phyloP scores from a whole-genome alignment of 1,140 invertebrate species.

The Drosophila navojoa region DNA sequence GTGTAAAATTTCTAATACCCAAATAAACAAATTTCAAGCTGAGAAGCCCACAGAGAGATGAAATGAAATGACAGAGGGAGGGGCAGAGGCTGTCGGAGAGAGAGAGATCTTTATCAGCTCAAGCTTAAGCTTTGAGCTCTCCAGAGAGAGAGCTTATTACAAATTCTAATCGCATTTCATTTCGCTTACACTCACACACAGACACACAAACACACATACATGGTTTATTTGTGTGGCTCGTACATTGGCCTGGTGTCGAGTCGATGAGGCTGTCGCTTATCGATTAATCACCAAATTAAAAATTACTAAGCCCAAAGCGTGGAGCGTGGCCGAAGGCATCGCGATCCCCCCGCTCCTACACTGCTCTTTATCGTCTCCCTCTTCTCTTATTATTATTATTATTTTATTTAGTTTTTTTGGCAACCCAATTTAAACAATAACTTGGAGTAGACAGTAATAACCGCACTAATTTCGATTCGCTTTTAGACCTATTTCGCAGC shows the following conservation, averaged over 20 bases:
- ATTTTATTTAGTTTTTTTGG: constrained; percentile 24
- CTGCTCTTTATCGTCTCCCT: constrained; percentile 16
- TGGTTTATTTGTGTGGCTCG: constrained; percentile 8
- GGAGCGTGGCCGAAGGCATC: constrained; percentile 70
- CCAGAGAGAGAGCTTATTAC: constrained; percentile 64
- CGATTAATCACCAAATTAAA: constrained; percentile 81
- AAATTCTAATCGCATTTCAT: constrained; percentile 75
- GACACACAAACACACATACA: not conserved
- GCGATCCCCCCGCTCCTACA: constrained; percentile 7
- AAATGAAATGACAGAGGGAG: no score
- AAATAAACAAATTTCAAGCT: constrained; percentile 29
- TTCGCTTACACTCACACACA: constrained; percentile 14
- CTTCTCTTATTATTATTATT: constrained; percentile 9
- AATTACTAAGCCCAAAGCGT: constrained; percentile 75
- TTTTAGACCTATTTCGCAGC: constrained; percentile 19
- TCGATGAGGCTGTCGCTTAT: constrained; percentile 66
- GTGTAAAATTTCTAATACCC: constrained; percentile 36
- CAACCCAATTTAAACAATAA: constrained; percentile 69
- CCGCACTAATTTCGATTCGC: constrained; percentile 46
- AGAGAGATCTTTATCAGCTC: constrained; percentile 59
- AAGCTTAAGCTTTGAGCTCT: constrained; percentile 30
- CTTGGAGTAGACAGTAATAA: constrained; percentile 56
- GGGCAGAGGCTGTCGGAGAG: not conserved
- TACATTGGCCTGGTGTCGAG: constrained; percentile 60
- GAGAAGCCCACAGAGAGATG: constrained; percentile 35